phyloP scores from a whole-genome alignment of 2,113 vertebrate species.

The Tupaia tana region DNA sequence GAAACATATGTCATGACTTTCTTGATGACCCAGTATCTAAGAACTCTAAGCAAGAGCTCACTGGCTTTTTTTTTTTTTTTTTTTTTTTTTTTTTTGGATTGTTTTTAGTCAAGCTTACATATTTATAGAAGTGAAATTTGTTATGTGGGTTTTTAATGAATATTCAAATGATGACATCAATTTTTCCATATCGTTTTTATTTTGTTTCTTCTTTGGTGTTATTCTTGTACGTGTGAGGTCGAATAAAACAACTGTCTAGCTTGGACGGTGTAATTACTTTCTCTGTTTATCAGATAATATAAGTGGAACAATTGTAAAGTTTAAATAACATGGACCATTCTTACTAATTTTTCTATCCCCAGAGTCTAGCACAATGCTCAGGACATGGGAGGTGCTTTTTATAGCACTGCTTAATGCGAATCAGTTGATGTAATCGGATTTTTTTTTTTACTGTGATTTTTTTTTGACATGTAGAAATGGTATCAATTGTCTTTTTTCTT shows the following conservation, averaged over 20 bases:
- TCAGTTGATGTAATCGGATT: not conserved
- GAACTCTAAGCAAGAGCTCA: not conserved
- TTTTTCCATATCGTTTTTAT: slow-evolving; percentile 53
- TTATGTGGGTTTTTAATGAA: not conserved
- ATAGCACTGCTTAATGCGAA: not conserved
- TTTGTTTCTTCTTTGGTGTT: not conserved
- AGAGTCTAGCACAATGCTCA: not conserved
- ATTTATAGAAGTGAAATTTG: slow-evolving; percentile 14
- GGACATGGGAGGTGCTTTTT: not conserved
- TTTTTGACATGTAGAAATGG: slow-evolving; percentile 22
- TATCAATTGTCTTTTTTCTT: not conserved
- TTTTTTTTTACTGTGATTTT: not conserved
- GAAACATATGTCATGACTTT: too few species aligned
- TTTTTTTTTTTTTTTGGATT: not conserved
- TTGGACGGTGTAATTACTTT: slow-evolving; percentile 5
- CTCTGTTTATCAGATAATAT: not conserved
- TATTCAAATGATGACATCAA: not conserved
- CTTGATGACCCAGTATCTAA: not conserved
- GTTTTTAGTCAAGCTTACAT: slow-evolving; percentile 13
- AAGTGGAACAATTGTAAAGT: not conserved
- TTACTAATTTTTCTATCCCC: not conserved
- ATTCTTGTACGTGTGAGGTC: not conserved
- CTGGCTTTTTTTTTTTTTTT: not conserved
- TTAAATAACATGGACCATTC: not conserved
- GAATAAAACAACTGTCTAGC: slow-evolving; percentile 1